A percentile compares a stretch with the other conserved stretches of the same genome.
phyloP scores from a whole-genome alignment of 2,113 vertebrate genomes.

The Thalassarche chlororhynchos region DNA sequence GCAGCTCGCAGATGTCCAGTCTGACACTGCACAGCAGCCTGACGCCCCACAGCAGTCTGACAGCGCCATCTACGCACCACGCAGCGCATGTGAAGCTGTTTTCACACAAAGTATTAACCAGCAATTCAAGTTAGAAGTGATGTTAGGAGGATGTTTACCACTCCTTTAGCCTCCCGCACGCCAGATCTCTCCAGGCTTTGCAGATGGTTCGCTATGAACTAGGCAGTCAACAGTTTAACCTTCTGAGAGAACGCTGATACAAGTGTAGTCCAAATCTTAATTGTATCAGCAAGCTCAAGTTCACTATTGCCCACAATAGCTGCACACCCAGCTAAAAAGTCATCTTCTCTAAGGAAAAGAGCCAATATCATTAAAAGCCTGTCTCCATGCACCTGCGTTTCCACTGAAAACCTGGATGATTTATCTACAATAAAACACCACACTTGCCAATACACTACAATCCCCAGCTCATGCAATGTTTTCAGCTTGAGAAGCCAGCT shows the following conservation, averaged over 20 bases:
- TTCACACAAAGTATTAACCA: background rate
- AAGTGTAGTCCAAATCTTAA: background rate
- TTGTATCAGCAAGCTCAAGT: fast-evolving
- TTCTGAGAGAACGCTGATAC: fast-evolving
- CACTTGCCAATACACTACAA: background rate
- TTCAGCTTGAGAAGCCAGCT: background rate
- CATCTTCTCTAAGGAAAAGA: background rate
- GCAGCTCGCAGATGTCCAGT: background rate
- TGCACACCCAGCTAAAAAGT: background rate
- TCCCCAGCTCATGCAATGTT: background rate
- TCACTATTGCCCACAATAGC: background rate
- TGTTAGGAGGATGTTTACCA: background rate
- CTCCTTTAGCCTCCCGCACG: fast-evolving
- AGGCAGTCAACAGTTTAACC: background rate
- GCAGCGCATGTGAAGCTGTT: background rate
- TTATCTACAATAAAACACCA: background rate
- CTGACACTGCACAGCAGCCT: fast-evolving
- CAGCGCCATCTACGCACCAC: constrained; percentile 52
- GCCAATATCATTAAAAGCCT: background rate
- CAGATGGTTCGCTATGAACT: background rate
- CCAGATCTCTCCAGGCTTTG: background rate
- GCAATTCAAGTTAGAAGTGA: background rate
- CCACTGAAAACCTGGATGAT: background rate
- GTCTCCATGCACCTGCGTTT: fast-evolving
- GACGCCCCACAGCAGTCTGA: background rate